Evolutionary conservation across 2,888 invertebrate species (phyloP).

Genomic region (Galerucella calmariensis): DNA sequence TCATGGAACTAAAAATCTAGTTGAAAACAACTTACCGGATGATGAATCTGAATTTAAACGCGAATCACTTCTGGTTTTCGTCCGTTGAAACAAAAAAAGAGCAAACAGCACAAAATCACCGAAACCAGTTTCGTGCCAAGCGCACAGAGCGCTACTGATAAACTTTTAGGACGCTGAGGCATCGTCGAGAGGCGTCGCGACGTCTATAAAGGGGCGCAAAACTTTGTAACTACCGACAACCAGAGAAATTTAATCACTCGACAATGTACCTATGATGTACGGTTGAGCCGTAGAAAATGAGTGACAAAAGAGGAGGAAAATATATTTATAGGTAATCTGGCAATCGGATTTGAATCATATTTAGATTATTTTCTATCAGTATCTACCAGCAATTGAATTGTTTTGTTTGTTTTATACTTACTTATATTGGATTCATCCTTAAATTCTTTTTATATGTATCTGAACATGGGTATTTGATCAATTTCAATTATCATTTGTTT

Average conservation of each 20-base stretch:
- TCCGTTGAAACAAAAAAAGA: background rate
- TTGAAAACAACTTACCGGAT: conserved; percentile 12
- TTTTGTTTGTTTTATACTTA: too few relatives aligned
- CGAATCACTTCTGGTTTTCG: background rate
- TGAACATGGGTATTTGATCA: too few relatives aligned
- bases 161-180: conserved; percentile 40
- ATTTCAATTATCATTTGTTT: too few relatives aligned
- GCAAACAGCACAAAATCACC: background rate
- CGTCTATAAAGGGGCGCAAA: conserved; percentile 38
- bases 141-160: conserved; percentile 37
- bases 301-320: too few relatives aligned
- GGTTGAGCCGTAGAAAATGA: too few relatives aligned
- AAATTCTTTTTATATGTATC: too few relatives aligned
- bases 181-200: conserved; percentile 41
- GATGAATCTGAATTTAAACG: background rate
- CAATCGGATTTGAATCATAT: too few relatives aligned
- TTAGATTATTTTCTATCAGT: too few relatives aligned
- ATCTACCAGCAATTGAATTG: too few relatives aligned
- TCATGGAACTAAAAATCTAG: background rate
- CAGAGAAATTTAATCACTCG: background rate
- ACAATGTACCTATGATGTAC: too few relatives aligned
- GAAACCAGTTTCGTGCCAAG: conserved; percentile 10
- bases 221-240: conserved; percentile 20
- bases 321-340: too few relatives aligned
- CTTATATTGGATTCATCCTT: too few relatives aligned